phyloP scores from a whole-genome alignment of 1,140 invertebrate genomes.

The Scylla paramamosain region DNA sequence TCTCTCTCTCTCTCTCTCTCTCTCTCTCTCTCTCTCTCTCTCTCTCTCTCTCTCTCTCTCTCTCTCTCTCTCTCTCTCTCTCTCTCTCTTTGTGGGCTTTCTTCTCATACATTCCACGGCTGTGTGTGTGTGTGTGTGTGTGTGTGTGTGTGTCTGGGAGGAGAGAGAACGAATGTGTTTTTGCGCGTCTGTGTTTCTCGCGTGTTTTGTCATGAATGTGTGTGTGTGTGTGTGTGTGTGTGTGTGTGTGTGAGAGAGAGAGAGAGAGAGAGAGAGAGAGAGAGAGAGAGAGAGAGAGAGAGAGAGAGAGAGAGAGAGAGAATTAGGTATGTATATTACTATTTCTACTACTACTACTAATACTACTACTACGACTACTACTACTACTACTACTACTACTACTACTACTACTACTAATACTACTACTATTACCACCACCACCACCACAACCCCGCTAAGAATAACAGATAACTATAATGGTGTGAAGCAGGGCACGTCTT shows the following conservation, averaged over 20 bases:
- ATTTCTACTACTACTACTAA: not conserved
- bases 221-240: conserved; percentile 26
- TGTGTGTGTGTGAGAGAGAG: not conserved
- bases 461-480: no score
- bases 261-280: no score
- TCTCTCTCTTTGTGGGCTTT: not conserved
- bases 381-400: no score
- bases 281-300: no score
- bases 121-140: not conserved
- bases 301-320: not conserved
- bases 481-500: no score
- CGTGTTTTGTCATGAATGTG: not conserved
- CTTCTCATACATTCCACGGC: not conserved
- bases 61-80: conserved; percentile 54
- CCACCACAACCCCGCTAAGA: no score
- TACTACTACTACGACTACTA: not conserved
- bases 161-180: not conserved
- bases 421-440: no score
- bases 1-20: not conserved
- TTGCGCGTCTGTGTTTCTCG: not conserved
- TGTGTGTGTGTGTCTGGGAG: not conserved
- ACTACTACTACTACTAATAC: no score
- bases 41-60: not conserved
- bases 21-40: not conserved
- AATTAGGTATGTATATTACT: not conserved